Percentiles rank a stretch among this genome's conserved stretches.
Conservation (phyloP, 2,797 vertebrate species). For the Onychomys leucogaster region DNA sequence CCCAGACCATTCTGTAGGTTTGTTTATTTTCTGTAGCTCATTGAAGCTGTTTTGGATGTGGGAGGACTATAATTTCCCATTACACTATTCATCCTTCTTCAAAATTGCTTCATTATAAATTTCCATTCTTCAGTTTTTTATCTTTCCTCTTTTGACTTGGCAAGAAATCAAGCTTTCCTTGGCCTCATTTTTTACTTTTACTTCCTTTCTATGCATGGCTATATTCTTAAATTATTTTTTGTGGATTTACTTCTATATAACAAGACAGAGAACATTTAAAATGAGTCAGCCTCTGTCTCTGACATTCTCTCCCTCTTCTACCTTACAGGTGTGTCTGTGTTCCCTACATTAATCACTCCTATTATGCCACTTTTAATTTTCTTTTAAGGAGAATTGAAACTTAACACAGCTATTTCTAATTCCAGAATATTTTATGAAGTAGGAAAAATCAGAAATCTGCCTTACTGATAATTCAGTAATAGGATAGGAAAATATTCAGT, state of each 20-base stretch:
- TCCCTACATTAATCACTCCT: slow-evolving; percentile 56
- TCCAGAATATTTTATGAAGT: slow-evolving; percentile 20
- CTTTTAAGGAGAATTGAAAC: slow-evolving; percentile 10
- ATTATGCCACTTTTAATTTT: not conserved
- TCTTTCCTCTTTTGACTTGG: slow-evolving; percentile 51
- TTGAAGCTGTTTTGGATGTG: not conserved
- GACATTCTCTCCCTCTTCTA: slow-evolving; percentile 41
- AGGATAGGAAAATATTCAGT: not conserved
- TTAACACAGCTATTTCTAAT: not conserved
- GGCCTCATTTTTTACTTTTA: slow-evolving; percentile 60
- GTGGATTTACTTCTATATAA: slow-evolving; percentile 28
- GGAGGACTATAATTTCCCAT: not conserved
- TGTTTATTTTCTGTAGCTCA: slow-evolving; percentile 23
- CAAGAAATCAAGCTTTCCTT: slow-evolving; percentile 19
- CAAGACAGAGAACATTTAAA: slow-evolving; percentile 13
- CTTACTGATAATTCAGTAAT: not conserved
- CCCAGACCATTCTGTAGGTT: not conserved
- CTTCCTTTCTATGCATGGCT: slow-evolving; percentile 19
- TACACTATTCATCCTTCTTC: slow-evolving; percentile 54
- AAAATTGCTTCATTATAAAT: slow-evolving; percentile 32
- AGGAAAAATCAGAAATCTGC: not conserved
- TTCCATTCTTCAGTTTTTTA: slow-evolving; percentile 29
- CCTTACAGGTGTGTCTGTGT: not conserved
- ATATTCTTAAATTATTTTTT: slow-evolving; percentile 64
- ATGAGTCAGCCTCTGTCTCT: slow-evolving; percentile 35